Percentiles rank a stretch among this genome's conserved stretches.
These are phyloP conservation scores for Pipa parva DNA, from an alignment of 2,113 vertebrate species.

Conservation along the genomic window DNA sequence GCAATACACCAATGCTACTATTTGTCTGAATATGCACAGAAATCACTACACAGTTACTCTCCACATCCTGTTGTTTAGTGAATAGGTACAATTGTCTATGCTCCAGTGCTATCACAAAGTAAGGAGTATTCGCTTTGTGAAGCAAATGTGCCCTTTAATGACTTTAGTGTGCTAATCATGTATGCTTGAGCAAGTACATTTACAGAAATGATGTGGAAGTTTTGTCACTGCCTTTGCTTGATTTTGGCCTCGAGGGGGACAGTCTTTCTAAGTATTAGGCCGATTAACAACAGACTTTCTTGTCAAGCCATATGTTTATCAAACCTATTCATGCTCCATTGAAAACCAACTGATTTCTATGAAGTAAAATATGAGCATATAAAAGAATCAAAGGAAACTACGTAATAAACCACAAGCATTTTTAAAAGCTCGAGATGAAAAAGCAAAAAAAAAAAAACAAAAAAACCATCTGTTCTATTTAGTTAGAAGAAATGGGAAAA, in stretches of 20 bases:
- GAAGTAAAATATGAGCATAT: constrained; percentile 32
- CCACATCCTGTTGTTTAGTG: no score
- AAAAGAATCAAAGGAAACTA: constrained; percentile 24
- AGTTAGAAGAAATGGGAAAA: neutral
- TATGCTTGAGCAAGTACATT: neutral
- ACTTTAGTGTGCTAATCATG: no score
- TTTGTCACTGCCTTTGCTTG: neutral
- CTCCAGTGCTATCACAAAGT: no score
- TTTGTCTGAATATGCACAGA: no score
- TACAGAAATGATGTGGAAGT: neutral
- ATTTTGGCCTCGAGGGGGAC: constrained; percentile 12
- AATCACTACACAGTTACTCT: no score
- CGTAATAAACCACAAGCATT: constrained; percentile 5
- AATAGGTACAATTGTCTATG: no score
- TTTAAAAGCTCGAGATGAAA: constrained; percentile 8
- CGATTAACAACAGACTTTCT: constrained; percentile 14
- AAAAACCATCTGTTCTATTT: constrained; percentile 34
- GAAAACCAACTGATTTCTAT: constrained; percentile 13
- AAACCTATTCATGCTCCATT: constrained; percentile 20
- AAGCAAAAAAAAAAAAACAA: no score
- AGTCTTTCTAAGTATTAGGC: constrained; percentile 13
- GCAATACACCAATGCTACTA: no score
- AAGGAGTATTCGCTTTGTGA: no score
- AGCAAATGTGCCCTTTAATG: no score
- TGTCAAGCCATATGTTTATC: constrained; percentile 25